Base-by-base conservation (phyloP, 2,797 vertebrate genomes). In the Todus mexicanus region DNA sequence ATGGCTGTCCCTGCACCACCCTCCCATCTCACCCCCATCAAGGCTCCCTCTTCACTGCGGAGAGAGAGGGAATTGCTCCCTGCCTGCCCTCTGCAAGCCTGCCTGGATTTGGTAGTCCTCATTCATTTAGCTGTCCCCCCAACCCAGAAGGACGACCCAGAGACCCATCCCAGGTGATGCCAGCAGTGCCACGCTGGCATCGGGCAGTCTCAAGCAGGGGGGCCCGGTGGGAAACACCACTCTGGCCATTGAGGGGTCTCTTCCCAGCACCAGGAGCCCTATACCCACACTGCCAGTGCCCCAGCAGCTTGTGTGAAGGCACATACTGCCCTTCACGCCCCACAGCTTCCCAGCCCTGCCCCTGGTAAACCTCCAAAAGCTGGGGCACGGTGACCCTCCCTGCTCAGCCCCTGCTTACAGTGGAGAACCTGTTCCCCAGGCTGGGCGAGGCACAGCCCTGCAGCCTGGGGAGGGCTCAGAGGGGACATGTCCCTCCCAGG, bases 341-440 rank as follows among this genome's bases (percentile, higher is more conserved):
- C 37, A 72, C 61, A 70, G 29, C n/a, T 77, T n/a, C 51, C 40
- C 42, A 88, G 61, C 40, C 45, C 54, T 68, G 45, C 11, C 56
- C 72, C 40, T 59, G 40, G 9, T 70, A 90, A 93, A 69, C 14
- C 42, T 88, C 23, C 3, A 3, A 51, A 89, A 68, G 21, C 57
- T 10, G 2, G 31, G 68, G 29, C 56, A 71, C 2, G 8, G 27
- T 13, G 68, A 73, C 37, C 19, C 48, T 74, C 21, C 43, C 43
- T 3, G 7, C 22, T 64, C 2, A 57, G 78, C 64, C 43, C 38
- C 31, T 21, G 60, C 51, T 2, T 27, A 78, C 22, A 89, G 43
- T 0, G 0, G 37, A 82, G 87, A 95, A 94, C 93, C 93, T 87
- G 93, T 95, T 96, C 54, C 80, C 94, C 94, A 85, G 64, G 92